Evolutionary conservation across 2,113 vertebrate genomes (phyloP).

Genomic region (Corythornis vintsioides): DNA sequence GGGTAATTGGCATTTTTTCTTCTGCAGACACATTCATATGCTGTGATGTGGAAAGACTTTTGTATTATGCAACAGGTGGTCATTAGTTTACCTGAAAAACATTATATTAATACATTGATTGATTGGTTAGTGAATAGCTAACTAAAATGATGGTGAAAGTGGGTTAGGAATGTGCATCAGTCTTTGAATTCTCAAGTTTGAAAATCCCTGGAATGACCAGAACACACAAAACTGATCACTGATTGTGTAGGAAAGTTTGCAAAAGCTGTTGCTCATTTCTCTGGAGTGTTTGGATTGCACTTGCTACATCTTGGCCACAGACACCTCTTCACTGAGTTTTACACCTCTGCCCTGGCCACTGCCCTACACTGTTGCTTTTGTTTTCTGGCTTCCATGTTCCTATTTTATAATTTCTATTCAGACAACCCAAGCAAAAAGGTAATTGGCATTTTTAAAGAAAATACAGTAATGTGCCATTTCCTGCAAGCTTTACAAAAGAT

Average conservation of each 20-base stretch:
- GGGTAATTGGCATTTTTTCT: neutral
- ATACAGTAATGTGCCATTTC: neutral
- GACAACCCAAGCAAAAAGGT: neutral
- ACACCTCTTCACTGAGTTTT: neutral
- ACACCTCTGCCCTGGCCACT: neutral
- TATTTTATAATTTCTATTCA: neutral
- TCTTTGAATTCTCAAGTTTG: neutral
- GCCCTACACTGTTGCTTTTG: neutral
- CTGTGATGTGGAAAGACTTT: rapidly evolving
- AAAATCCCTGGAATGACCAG: neutral
- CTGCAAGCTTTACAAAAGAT: neutral
- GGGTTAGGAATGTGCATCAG: neutral
- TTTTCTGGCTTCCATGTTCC: neutral
- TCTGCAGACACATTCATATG: neutral
- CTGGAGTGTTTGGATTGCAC: neutral
- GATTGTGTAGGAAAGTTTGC: neutral
- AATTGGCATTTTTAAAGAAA: neutral
- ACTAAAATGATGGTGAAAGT: neutral
- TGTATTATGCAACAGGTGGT: neutral
- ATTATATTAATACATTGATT: neutral
- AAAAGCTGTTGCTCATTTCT: neutral
- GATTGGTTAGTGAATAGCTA: neutral
- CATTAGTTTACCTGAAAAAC: neutral
- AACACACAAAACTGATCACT: neutral
- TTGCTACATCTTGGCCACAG: neutral